A percentile compares a stretch with the other conserved stretches of the same genome.
These are phyloP conservation scores for Ascaphus truei DNA, from an alignment of 2,113 vertebrate genomes.

Conservation along the genomic window DNA sequence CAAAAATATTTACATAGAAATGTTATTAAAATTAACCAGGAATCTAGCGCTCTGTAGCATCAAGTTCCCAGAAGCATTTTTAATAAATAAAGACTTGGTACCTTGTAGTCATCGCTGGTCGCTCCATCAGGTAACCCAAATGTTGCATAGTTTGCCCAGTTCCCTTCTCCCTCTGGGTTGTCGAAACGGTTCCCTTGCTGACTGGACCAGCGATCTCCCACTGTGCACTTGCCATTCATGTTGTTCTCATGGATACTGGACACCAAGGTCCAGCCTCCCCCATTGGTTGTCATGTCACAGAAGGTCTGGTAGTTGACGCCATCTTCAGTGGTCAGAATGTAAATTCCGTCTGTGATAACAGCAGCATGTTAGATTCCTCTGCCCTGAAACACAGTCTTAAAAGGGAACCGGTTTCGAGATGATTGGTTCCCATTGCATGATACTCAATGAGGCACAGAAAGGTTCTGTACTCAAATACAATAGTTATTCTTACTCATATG, in stretches of 20 bases:
- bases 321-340: background rate
- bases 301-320: constrained; percentile 51
- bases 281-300: constrained; percentile 58
- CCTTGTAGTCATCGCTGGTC: constrained; percentile 59
- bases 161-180: constrained; percentile 44
- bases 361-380: no score
- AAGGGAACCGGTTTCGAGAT: background rate
- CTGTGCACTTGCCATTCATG: constrained; percentile 48
- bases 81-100: no score
- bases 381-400: background rate
- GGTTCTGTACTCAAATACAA: no score
- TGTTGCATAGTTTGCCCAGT: constrained; percentile 51
- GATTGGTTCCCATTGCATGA: background rate
- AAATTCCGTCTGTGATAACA: constrained; percentile 42
- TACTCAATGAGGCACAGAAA: no score
- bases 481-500: no score
- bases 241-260: constrained; percentile 59
- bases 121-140: constrained; percentile 52
- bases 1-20: no score
- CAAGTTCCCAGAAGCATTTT: no score
- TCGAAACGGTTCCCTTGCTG: constrained; percentile 44
- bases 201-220: constrained; percentile 53
- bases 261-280: constrained; percentile 59
- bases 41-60: no score
- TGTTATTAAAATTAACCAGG: no score